Base-by-base conservation (phyloP, 2,797 vertebrate genomes). In the Anisognathus igniventris region DNA sequence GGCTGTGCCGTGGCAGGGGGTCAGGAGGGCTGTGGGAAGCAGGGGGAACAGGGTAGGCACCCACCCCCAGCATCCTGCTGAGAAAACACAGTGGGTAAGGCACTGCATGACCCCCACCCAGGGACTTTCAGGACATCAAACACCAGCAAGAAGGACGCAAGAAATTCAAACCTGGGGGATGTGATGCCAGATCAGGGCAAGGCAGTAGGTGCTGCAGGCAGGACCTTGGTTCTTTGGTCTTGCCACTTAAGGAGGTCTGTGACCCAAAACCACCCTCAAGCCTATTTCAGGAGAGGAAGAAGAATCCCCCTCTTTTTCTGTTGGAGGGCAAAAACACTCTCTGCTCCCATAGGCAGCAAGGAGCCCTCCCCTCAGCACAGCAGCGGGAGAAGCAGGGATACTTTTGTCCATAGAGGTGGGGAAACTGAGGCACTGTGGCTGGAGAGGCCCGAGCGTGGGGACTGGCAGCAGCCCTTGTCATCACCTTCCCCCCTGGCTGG, bases 31-130 rank as follows among this genome's bases (percentile, higher is more conserved):
- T 44, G 53, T 3, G 58, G 1, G 5, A 67, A 27, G 40, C 6
- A 48, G 10, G 19, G 45, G 76, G 17, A 39, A 3, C 10, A 4
- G 5, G 48, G 27, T 0, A 12, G 75, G 33, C 30, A n/a, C 27
- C 56, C 47, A 13, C 21, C 33, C 33, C 11, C 56, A 11, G 40
- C 27, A 21, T 9, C 45, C 67, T 27, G 31, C 37, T 4, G 25
- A 42, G 61, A 14, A 15, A 53, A 17, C 1, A 2, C 37, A 4
- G 37, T 0, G 2, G 33, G 1, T 7, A 3, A 60, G 5, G 45
- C 42, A 61, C 16, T 2, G 1, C 51, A 2, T 0, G 5, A 28
- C 6, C 15, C 28, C 1, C 0, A 20, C 14, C 7, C 8, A 7
- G 37, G 23, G 40, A 6, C 1, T 88, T 90, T 35, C 19, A 39